These are phyloP conservation scores for Syngnathoides biaculeatus DNA, from an alignment of 2,113 vertebrate genomes.

Conservation along the genomic window DNA sequence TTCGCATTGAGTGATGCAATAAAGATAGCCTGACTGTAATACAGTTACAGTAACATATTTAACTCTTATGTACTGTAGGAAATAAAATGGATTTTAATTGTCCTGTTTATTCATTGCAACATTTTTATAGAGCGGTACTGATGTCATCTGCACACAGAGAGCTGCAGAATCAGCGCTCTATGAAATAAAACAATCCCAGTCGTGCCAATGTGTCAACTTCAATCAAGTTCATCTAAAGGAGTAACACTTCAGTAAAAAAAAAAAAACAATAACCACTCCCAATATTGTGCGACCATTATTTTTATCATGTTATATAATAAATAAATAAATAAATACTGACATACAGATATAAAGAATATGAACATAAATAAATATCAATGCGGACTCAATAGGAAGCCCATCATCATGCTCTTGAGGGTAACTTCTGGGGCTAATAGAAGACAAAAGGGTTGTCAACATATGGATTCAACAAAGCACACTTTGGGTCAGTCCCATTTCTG, in stretches of 20 bases:
- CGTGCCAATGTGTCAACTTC: neutral
- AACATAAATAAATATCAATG: neutral
- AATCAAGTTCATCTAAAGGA: neutral
- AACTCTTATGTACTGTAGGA: neutral
- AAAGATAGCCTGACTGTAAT: neutral
- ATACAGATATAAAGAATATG: too few species aligned
- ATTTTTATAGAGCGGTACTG: neutral
- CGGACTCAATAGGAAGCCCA: neutral
- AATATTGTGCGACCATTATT: neutral
- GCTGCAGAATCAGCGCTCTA: neutral
- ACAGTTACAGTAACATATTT: neutral
- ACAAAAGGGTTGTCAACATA: neutral
- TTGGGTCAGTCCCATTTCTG: neutral
- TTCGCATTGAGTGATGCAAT: neutral
- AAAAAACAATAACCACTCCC: neutral
- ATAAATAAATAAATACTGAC: neutral
- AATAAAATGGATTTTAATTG: slow-evolving; percentile 5
- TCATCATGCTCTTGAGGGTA: neutral
- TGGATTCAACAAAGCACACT: neutral
- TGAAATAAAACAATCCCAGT: neutral
- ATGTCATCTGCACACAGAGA: neutral
- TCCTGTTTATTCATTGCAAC: neutral
- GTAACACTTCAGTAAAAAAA: neutral
- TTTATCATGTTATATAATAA: neutral
- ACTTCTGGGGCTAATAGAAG: neutral